Evolutionary conservation across 2,797 vertebrate species (phyloP), one percentile per base, ranked within the genome.

Genomic region (Spinibarbus caldwelli): DNA sequence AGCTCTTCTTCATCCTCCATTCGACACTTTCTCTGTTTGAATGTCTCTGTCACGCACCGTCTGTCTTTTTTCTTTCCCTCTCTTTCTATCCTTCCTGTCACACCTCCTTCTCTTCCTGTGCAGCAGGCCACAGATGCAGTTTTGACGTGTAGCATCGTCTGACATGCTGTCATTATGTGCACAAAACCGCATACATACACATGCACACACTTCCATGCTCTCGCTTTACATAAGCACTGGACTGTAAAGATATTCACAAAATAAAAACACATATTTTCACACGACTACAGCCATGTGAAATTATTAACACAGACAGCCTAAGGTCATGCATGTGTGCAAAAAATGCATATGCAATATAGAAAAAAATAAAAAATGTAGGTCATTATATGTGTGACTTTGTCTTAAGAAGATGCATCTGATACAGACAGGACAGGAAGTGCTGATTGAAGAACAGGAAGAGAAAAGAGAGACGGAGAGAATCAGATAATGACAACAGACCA

Each of bases 91-190:
- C 86, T 90, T 89, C 85, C 87, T 90, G 78, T 90, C 54, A 68
- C 85, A 87, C 87, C 87, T 89, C 82, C 59, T n/a, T n/a, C 87
- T 87, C 90, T 91, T 90, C 89, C 89, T 90, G 89, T 89, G 82
- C 86, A 70, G 72, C 84, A 82, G 82, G 83, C 82, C 80, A 49
- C 86, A 88, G 87, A 87, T 67, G 71, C 54, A 87, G 43, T 80
- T 68, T 47, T 66, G 70, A 81, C 67, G 73, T 31, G 6, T 62
- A 73, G 66, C 82, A 85, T 68, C 85, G 84, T 87, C 83, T 47
- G 47, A n/a, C 41, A 34, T 72, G 76, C 49, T 71, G 76, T 82
- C 73, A 81, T 11, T 57, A 19, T 38, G 57, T 45, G 75, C 66
- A 70, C 66, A 41, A 71, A 85, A 71, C 76, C 75, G 45, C 72